Evolutionary conservation across 2,888 invertebrate species (phyloP).

Genomic region (Machimus atricapillus): DNA sequence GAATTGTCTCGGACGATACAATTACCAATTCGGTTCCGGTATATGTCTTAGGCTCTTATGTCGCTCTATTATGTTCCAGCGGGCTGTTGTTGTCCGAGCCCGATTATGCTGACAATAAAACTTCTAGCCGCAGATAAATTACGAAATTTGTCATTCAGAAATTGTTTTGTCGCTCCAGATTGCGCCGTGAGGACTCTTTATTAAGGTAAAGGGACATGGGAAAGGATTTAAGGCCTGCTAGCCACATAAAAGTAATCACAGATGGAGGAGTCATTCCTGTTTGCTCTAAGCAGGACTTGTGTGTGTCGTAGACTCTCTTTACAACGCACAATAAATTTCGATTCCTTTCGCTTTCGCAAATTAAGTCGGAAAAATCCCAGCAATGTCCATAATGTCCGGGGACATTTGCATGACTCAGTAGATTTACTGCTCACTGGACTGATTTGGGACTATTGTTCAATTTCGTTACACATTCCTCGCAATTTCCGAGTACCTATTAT

Average conservation of each 20-base stretch:
- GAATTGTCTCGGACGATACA: constrained; percentile 23
- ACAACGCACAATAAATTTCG: background rate
- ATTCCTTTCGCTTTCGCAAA: background rate
- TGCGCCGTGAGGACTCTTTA: background rate
- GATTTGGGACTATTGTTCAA: background rate
- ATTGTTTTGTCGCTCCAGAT: constrained; percentile 21
- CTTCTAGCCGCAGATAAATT: constrained; percentile 11
- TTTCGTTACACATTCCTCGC: background rate
- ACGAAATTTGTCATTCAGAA: constrained; percentile 7
- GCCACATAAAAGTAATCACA: constrained; percentile 23
- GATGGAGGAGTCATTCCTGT: background rate
- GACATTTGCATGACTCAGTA: background rate
- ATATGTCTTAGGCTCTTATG: background rate
- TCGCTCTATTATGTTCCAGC: background rate
- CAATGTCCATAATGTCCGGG: background rate
- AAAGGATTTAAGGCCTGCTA: constrained; percentile 14
- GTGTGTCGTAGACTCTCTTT: background rate
- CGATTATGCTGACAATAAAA: constrained; percentile 20
- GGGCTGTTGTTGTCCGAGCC: background rate
- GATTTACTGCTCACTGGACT: background rate
- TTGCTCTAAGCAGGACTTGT: background rate
- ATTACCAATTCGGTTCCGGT: constrained; percentile 23
- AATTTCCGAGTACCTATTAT: background rate
- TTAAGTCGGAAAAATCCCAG: background rate
- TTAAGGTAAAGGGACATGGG: constrained; percentile 7